These are phyloP conservation scores for Taenioides sp. DNA, from an alignment of 2,797 vertebrate species.

Conservation along the genomic window DNA sequence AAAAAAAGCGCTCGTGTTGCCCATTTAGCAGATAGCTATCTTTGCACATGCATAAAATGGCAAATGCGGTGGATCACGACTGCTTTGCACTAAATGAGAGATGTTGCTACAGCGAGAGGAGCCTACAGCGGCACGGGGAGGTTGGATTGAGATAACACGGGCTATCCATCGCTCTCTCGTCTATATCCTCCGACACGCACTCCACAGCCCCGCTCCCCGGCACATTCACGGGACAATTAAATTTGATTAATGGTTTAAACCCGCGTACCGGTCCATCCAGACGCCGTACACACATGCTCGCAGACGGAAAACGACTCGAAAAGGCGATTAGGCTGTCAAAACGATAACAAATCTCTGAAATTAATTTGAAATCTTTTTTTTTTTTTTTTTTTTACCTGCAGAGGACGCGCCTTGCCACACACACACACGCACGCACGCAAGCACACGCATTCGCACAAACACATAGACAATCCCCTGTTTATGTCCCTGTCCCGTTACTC, in stretches of 20 bases:
- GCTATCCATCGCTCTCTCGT: background rate
- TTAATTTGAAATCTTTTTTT: constrained; percentile 20
- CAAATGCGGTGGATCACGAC: constrained; percentile 54
- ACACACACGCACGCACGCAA: constrained; percentile 22
- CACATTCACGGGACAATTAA: constrained; percentile 55
- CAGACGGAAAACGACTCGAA: constrained; percentile 8
- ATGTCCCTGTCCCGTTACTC: constrained; percentile 41
- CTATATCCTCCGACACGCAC: background rate
- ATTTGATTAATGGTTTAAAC: constrained; percentile 59
- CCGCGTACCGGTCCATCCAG: constrained; percentile 23
- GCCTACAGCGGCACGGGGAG: constrained; percentile 35
- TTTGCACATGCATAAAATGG: constrained; percentile 57
- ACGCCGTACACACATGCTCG: constrained; percentile 8
- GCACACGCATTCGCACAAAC: constrained; percentile 20
- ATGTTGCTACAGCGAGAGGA: constrained; percentile 40
- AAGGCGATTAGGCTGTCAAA: constrained; percentile 11
- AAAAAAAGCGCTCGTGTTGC: constrained; percentile 20
- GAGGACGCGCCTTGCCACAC: constrained; percentile 68
- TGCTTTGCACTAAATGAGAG: constrained; percentile 38
- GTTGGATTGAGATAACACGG: constrained; percentile 51
- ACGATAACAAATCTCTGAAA: constrained; percentile 31
- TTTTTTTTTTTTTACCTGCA: constrained; percentile 62
- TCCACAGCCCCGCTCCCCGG: background rate
- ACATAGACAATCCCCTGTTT: constrained; percentile 25
- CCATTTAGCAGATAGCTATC: constrained; percentile 59